Evolutionary conservation across 2,797 vertebrate species (phyloP), one percentile per base, ranked within the genome.

Genomic region (Pyrrhura leucotis): DNA sequence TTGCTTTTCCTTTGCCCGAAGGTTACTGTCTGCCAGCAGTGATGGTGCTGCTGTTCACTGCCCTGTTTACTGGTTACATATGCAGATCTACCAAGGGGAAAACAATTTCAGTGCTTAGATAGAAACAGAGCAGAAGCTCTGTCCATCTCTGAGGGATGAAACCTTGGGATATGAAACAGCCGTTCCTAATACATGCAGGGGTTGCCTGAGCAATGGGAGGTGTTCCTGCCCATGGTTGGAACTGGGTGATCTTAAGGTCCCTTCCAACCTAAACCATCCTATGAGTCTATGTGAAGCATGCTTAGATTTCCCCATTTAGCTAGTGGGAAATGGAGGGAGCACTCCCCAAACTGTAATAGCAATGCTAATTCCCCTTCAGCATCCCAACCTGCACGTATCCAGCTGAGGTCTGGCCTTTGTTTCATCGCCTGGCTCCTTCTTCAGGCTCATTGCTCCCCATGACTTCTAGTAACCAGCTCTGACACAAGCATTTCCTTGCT

Each of bases 181-280:
- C 12, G 4, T 18, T 22, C 13, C 42, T 10, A 3, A 10, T 21
- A 6, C 1, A 4, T 1, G 3, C 14, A 7, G 10, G 39, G 39
- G 19, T 14, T 16, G 40, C 3, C 10, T 2, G 50, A 66, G 16
- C 16, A 23, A 56, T 33, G 21, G 54, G 54, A 33, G 5, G 54
- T 15, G n/a, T 23, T 33, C 20, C 21, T 33, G 54, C 54, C n/a
- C 21, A 2, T 56, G 54, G 13, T 23, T 33, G 54, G 54, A 33
- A 15, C 21, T 15, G 21, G 9, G 15, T 56, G 54, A 33, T 33
- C 54, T 56, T 56, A 56, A 56, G 54, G 54, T 56, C 45, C 19
- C 35, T 48, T 48, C 65, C 45, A 48, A 20, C n/a, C 33, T 18
- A 11, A 48, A 48, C 58, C 5, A 0, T n/a, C 14, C 12, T 56